These are phyloP conservation scores for Diarsia rubi DNA, from an alignment of 2,888 invertebrate species.

Conservation along the genomic window DNA sequence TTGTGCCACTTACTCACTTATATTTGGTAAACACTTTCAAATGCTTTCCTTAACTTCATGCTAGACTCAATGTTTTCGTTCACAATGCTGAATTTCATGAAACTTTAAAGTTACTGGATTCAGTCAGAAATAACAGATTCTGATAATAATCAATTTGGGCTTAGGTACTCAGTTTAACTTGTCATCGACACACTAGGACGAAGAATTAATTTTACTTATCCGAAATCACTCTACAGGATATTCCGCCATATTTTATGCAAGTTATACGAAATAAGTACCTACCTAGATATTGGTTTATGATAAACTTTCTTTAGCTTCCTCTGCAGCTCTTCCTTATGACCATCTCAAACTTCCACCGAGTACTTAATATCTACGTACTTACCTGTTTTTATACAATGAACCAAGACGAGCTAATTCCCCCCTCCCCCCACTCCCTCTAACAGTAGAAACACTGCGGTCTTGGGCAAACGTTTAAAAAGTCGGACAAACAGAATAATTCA, in stretches of 20 bases:
- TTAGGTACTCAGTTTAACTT: too few relatives aligned
- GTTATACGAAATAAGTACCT: not conserved
- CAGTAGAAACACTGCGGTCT: conserved; percentile 72
- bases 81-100: not conserved
- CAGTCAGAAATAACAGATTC: not conserved
- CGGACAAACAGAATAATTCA: conserved; percentile 89
- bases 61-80: conserved; percentile 19
- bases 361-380: conserved; percentile 22
- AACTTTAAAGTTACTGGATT: conserved; percentile 19
- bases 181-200: too few relatives aligned
- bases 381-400: conserved; percentile 17
- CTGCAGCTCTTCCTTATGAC: not conserved
- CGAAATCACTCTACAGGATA: not conserved
- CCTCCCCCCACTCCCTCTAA: conserved; percentile 24
- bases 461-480: conserved; percentile 80
- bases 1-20: conserved; percentile 58
- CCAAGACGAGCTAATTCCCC: conserved; percentile 9
- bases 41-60: conserved; percentile 42
- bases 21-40: conserved; percentile 60
- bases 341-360: not conserved
- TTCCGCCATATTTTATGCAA: not conserved
- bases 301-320: not conserved
- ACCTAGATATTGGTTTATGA: too few relatives aligned
- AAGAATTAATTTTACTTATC: too few relatives aligned
- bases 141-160: not conserved